Conservation (phyloP, 2,113 vertebrate species). For the Arvicanthis niloticus region DNA sequence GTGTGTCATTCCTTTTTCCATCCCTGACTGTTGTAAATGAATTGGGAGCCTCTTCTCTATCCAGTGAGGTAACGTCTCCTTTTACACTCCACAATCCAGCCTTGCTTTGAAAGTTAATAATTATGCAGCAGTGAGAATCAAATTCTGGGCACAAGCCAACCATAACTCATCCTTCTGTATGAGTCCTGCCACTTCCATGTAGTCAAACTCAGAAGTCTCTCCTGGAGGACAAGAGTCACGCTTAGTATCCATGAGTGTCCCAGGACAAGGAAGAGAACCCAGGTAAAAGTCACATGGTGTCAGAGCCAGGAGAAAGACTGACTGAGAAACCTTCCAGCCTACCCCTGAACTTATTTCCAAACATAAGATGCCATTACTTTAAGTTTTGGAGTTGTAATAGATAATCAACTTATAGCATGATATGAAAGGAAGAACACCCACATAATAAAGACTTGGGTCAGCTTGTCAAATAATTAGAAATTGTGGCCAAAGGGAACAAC, state of each 20-base stretch:
- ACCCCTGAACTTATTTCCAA: neutral
- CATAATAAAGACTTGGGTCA: neutral
- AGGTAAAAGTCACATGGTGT: too few species aligned
- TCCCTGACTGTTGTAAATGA: neutral
- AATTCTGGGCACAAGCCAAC: neutral
- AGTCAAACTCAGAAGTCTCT: neutral
- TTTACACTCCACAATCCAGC: neutral
- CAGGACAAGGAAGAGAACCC: neutral
- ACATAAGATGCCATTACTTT: neutral
- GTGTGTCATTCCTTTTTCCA: neutral
- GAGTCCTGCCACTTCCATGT: neutral
- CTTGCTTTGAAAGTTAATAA: neutral
- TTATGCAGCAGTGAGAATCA: fast-evolving
- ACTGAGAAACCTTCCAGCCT: neutral
- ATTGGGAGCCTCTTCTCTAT: neutral
- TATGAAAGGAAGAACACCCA: neutral
- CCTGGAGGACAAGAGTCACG: neutral
- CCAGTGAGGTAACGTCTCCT: neutral
- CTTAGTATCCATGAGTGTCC: neutral
- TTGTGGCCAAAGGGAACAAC: neutral
- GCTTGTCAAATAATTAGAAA: conserved; percentile 34
- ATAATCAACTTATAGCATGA: neutral
- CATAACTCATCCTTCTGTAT: neutral
- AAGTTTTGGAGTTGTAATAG: neutral
- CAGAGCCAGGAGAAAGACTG: neutral